A percentile compares a stretch with the other conserved stretches of the same genome.
phyloP scores from a whole-genome alignment of 2,113 vertebrate genomes.

The Phoxinus phoxinus region DNA sequence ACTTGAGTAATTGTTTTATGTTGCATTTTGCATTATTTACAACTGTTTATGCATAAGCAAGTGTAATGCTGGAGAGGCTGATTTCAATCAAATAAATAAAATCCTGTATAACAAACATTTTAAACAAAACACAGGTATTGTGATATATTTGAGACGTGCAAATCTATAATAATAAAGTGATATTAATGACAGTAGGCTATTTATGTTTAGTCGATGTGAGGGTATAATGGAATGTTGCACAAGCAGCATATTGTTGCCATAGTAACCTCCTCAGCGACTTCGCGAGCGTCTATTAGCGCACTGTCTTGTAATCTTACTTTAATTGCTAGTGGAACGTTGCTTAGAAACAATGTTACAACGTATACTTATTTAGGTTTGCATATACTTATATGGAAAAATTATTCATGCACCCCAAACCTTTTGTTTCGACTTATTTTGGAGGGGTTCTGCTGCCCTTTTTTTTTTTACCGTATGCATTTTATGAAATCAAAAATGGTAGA shows the following conservation, averaged over 20 bases:
- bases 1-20: too few species aligned
- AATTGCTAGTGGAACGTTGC: background rate
- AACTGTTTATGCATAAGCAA: too few species aligned
- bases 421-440: background rate
- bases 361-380: background rate
- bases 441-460: too few species aligned
- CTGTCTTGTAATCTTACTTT: background rate
- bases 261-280: conserved; percentile 1
- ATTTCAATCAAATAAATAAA: too few species aligned
- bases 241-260: background rate
- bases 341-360: background rate
- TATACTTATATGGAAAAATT: background rate
- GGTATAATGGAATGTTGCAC: conserved; percentile 5
- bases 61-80: too few species aligned
- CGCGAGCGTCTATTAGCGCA: background rate
- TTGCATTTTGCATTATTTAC: too few species aligned
- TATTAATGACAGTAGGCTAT: too few species aligned
- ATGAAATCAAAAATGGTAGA: background rate
- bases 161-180: too few species aligned
- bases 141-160: too few species aligned
- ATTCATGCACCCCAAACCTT: background rate
- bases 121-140: too few species aligned
- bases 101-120: too few species aligned
- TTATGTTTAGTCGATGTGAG: background rate
- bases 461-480: background rate